Evolutionary conservation across 2,113 vertebrate species (phyloP), one percentile per base, ranked within the genome.

Genomic region (Eublepharis macularius): DNA sequence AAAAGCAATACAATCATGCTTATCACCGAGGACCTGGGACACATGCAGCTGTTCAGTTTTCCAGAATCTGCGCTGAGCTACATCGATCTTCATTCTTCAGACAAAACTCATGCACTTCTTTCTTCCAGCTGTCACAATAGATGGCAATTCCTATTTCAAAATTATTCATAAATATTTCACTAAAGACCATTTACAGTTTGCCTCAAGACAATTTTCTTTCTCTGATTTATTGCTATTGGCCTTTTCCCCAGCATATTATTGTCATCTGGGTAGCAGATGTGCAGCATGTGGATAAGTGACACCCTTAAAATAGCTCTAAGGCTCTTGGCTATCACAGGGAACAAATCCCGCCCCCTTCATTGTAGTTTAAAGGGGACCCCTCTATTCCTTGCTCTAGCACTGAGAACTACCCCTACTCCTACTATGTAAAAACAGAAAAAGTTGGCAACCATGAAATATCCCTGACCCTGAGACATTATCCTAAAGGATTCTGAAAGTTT

Each of bases 161-260:
- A 89, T 88, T 4, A 86, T 87, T 90, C 77, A 88, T 87, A 90
- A 92, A 88, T 88, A 87, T 76, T 85, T 85, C 85, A 87, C 68
- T 41, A 86, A 90, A 80, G 3, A 90, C 83, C 74, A 80, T 26
- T 43, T 86, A 49, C 74, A 68, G 81, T 80, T 89, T 85, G 89
- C 76, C 79, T 77, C 73, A 89, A 88, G 39, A 87, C 63, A 81
- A 78, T 84, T 91, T n/a, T 84, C 13, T 47, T 75, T 43, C 72
- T 88, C 65, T 89, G 60, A 92, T 91, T 94, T 92, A 84, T 76
- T 81, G 43, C 0, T 68, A 83, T 75, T 75, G 79, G 24, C 86
- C 83, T 32, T 0, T 80, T 0, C 63, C 86, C 49, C 26, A 80
- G 60, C 19, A 82, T 89, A 77, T 84, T 69, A 89, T 83, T 88